phyloP scores from a whole-genome alignment of 2,113 vertebrate species.

The Panurus biarmicus region DNA sequence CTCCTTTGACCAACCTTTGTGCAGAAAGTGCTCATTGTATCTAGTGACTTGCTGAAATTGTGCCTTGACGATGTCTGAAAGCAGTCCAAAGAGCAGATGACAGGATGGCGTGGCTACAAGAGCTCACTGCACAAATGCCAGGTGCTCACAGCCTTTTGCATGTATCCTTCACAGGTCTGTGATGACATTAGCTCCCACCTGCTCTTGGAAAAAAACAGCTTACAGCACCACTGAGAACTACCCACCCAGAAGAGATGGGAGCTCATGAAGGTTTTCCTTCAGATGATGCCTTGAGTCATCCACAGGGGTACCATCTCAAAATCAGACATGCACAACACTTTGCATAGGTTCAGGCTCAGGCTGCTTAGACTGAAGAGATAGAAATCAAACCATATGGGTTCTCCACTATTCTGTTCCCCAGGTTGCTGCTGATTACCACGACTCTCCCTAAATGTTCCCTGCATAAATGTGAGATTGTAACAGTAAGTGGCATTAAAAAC shows the following conservation, averaged over 20 bases:
- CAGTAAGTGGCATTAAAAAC: slow-evolving; percentile 1
- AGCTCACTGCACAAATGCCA: not conserved
- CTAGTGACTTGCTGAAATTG: not conserved
- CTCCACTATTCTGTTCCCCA: not conserved
- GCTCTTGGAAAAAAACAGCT: not conserved
- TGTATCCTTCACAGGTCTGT: not conserved
- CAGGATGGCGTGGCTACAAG: not conserved
- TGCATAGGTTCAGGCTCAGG: not conserved
- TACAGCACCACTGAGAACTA: not conserved
- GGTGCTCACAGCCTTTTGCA: not conserved
- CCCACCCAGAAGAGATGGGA: not conserved
- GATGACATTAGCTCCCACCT: not conserved
- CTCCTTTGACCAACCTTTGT: not conserved
- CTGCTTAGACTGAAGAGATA: not conserved
- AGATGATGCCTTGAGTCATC: rapidly evolving
- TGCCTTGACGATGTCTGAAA: not conserved
- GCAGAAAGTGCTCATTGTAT: not conserved
- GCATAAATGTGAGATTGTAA: not conserved
- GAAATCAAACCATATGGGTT: not conserved
- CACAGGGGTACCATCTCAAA: not conserved
- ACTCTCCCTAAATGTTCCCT: slow-evolving; percentile 3
- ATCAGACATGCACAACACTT: not conserved
- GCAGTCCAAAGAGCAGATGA: not conserved
- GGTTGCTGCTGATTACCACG: not conserved
- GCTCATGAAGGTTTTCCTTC: not conserved